Percentiles rank a stretch among this genome's conserved stretches.
phyloP scores from a whole-genome alignment of 2,888 invertebrate species.

The Corythucha ciliata region DNA sequence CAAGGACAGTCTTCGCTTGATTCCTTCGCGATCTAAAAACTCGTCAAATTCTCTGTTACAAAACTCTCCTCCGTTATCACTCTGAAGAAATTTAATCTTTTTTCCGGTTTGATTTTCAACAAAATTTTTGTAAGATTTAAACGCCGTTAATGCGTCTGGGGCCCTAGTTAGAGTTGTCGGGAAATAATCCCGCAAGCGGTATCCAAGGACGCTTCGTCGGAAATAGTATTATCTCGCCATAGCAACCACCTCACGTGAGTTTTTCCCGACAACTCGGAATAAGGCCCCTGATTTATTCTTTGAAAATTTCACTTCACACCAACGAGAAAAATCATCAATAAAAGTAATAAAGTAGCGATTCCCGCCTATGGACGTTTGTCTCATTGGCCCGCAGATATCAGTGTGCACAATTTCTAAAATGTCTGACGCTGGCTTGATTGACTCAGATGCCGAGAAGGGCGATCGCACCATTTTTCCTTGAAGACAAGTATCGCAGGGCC shows the following conservation, averaged over 20 bases:
- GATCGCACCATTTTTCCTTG: conserved; percentile 10
- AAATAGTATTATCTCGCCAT: too few relatives aligned
- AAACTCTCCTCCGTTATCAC: conserved; percentile 8
- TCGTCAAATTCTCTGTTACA: neutral
- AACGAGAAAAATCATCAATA: conserved; percentile 10
- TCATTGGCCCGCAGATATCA: neutral
- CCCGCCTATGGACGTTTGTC: neutral
- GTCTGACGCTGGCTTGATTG: neutral
- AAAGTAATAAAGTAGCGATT: conserved; percentile 9
- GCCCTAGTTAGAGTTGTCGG: too few relatives aligned
- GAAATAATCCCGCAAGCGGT: too few relatives aligned
- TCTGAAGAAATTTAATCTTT: conserved; percentile 10
- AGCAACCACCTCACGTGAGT: too few relatives aligned
- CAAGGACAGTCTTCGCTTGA: conserved; percentile 3
- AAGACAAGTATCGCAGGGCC: neutral
- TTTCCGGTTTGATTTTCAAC: conserved; percentile 3
- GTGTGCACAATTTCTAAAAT: conserved; percentile 3
- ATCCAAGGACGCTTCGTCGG: too few relatives aligned
- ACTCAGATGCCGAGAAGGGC: neutral
- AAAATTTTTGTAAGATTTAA: conserved; percentile 10
- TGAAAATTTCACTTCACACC: conserved; percentile 8
- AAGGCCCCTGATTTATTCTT: neutral
- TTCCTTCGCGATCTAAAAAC: neutral
- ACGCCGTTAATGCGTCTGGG: conserved; percentile 1
- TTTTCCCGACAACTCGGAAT: too few relatives aligned